phyloP scores from a whole-genome alignment of 1,140 invertebrate genomes.

The Gryllus bimaculatus region DNA sequence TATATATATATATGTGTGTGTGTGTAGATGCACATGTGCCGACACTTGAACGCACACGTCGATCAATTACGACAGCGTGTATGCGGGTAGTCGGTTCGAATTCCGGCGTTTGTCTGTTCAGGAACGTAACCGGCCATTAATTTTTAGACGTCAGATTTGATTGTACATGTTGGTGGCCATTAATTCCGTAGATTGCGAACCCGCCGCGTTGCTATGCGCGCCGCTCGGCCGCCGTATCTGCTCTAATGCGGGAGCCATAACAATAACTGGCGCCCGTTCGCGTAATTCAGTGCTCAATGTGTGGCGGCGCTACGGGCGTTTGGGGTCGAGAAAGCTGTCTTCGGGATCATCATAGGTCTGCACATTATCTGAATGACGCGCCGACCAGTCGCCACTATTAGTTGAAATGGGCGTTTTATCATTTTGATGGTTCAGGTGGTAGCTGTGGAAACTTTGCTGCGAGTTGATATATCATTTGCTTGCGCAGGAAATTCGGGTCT shows the following conservation, averaged over 20 bases:
- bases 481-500: too few relatives aligned
- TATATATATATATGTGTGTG: too few relatives aligned
- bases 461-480: too few relatives aligned
- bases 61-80: background rate
- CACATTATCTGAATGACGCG: too few relatives aligned
- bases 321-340: background rate
- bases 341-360: too few relatives aligned
- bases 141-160: slow-evolving; percentile 5
- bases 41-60: background rate
- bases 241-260: background rate
- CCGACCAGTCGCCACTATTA: too few relatives aligned
- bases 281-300: background rate
- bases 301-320: background rate
- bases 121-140: background rate
- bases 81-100: background rate
- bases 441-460: too few relatives aligned
- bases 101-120: too few relatives aligned
- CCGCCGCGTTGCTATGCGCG: background rate
- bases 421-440: too few relatives aligned
- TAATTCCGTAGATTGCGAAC: background rate
- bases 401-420: too few relatives aligned
- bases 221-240: background rate
- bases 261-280: background rate
- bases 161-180: background rate
- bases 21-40: background rate